These are phyloP conservation scores for Chelon auratus DNA, from an alignment of 2,797 vertebrate genomes.

Conservation along the genomic window DNA sequence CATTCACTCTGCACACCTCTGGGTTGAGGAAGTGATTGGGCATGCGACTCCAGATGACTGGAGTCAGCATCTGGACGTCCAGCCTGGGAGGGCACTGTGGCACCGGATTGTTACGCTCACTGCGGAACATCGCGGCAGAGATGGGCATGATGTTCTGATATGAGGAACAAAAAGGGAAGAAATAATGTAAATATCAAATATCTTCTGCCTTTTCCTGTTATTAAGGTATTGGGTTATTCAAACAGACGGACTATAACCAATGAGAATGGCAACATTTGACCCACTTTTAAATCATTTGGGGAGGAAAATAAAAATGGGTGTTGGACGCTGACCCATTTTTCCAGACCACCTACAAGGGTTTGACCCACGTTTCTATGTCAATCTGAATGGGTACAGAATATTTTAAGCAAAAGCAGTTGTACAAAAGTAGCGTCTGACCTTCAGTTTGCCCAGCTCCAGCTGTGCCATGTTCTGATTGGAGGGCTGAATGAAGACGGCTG, in stretches of 20 bases:
- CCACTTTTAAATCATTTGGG: not conserved
- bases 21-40: slow-evolving; percentile 91
- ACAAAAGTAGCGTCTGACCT: slow-evolving; percentile 79
- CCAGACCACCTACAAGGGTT: rapidly evolving
- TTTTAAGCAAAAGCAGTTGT: not conserved
- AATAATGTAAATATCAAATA: too few species aligned
- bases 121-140: slow-evolving; percentile 96
- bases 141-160: slow-evolving; percentile 97
- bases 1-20: slow-evolving; percentile 84
- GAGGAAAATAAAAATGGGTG: not conserved
- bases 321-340: not conserved
- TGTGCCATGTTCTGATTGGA: slow-evolving; percentile 91
- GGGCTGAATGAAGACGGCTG: slow-evolving; percentile 90
- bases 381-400: not conserved
- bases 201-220: too few species aligned
- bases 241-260: not conserved
- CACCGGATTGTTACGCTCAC: slow-evolving; percentile 91
- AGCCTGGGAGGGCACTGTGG: slow-evolving; percentile 93
- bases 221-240: too few species aligned
- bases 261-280: not conserved
- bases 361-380: not conserved
- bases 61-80: slow-evolving; percentile 90
- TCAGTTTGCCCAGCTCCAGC: slow-evolving; percentile 94
- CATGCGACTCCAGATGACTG: slow-evolving; percentile 95
- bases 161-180: not conserved